Evolutionary conservation across 23 tunicate genomes (phyloP).

Genomic region (Styela clava): DNA sequence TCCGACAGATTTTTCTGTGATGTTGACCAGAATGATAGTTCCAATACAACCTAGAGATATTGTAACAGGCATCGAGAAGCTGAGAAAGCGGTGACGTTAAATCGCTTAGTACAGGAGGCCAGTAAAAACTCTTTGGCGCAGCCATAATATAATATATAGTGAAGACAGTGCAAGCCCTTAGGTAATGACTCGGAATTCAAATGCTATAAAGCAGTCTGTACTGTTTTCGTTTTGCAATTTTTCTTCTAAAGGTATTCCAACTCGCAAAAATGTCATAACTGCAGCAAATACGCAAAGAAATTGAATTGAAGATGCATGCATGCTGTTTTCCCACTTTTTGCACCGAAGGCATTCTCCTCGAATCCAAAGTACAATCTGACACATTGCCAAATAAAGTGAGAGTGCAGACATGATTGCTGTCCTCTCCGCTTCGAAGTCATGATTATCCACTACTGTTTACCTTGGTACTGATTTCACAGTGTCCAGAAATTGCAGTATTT

Average conservation of each 20-base stretch:
- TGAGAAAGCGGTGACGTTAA: not conserved
- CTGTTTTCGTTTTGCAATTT: not conserved
- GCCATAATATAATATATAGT: constrained; percentile 7
- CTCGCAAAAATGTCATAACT: constrained; percentile 7
- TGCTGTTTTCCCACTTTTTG: not conserved
- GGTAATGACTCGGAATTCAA: constrained; percentile 10
- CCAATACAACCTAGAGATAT: constrained; percentile 15
- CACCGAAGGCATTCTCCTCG: not conserved
- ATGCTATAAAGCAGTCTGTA: not conserved
- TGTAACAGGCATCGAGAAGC: constrained; percentile 1
- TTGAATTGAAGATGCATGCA: not conserved
- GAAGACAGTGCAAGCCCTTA: constrained; percentile 3
- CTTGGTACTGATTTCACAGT: no score
- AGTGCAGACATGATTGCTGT: not conserved
- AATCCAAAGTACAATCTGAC: not conserved
- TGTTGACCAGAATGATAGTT: constrained; percentile 4
- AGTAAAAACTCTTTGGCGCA: constrained; percentile 8
- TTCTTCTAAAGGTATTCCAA: constrained; percentile 13
- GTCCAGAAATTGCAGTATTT: no score
- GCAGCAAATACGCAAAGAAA: constrained; percentile 1
- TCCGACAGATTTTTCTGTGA: constrained; percentile 3
- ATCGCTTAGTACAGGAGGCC: constrained; percentile 9
- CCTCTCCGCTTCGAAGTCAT: not conserved
- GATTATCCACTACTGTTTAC: not conserved
- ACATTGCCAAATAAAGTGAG: not conserved